These are phyloP conservation scores for Masticophis lateralis DNA, from an alignment of 2,797 vertebrate genomes.

Conservation along the genomic window DNA sequence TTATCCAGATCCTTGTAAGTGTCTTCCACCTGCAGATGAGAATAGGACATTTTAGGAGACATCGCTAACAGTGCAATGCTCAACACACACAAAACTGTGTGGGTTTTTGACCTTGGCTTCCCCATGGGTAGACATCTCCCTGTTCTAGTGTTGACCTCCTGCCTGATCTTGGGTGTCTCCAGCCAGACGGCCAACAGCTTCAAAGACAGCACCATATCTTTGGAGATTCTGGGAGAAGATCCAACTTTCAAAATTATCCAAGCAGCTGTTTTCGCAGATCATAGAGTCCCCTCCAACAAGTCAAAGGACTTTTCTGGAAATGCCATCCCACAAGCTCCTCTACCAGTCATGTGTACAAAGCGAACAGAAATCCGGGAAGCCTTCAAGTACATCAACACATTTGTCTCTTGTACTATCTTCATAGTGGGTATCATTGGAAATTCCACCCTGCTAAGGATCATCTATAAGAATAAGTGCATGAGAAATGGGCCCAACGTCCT, in stretches of 20 bases:
- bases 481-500: conserved; percentile 88
- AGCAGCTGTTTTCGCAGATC: neutral
- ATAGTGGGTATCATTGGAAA: conserved; percentile 87
- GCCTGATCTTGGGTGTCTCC: neutral
- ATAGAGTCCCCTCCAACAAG: neutral
- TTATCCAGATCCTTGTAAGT: fast-evolving
- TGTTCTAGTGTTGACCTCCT: neutral
- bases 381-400: conserved; percentile 87
- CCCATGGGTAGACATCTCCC: fast-evolving
- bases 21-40: conserved; percentile 9
- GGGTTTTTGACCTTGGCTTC: fast-evolving
- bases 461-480: conserved; percentile 93
- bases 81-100: neutral
- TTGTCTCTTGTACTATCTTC: conserved; percentile 86
- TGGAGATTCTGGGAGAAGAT: conserved; percentile 26
- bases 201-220: conserved; percentile 31
- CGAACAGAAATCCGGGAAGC: conserved; percentile 78
- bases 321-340: conserved; percentile 41
- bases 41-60: neutral
- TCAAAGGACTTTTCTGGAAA: neutral
- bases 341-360: conserved; percentile 75
- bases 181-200: conserved; percentile 36
- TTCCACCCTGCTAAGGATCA: conserved; percentile 85
- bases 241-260: conserved; percentile 35
- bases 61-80: fast-evolving